These are phyloP conservation scores for Drosophila anceps DNA, from an alignment of 2,888 invertebrate genomes.

Conservation along the genomic window DNA sequence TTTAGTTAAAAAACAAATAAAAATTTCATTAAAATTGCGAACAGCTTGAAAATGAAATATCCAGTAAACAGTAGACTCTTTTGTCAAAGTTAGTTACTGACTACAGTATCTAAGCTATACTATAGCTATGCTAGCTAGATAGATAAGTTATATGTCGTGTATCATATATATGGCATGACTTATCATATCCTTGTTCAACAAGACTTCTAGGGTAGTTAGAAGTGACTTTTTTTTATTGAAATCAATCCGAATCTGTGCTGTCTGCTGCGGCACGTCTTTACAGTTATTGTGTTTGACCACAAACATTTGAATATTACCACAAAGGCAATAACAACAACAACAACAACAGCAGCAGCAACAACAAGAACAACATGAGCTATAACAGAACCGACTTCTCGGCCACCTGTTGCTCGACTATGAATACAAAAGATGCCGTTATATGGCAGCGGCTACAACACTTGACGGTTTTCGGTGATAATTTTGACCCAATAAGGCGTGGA, in stretches of 20 bases:
- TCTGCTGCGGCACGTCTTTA: conserved; percentile 40
- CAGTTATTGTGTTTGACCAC: conserved; percentile 73
- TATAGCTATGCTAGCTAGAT: not conserved
- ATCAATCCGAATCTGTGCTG: conserved; percentile 26
- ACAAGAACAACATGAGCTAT: conserved; percentile 10
- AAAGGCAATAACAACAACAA: conserved; percentile 17
- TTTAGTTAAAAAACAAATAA: too few relatives aligned
- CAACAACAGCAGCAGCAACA: conserved; percentile 19
- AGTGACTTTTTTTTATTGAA: conserved; percentile 34
- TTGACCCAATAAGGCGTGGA: conserved; percentile 9
- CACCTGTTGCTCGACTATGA: conserved; percentile 57
- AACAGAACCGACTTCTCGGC: conserved; percentile 34
- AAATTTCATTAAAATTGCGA: not conserved
- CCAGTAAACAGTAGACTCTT: not conserved
- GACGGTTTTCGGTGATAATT: conserved; percentile 40
- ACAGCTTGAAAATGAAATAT: not conserved
- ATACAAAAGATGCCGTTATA: conserved; percentile 56
- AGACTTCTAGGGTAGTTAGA: conserved; percentile 4
- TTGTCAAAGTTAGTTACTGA: not conserved
- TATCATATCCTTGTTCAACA: not conserved
- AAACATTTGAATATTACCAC: conserved; percentile 62
- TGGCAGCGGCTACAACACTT: conserved; percentile 43
- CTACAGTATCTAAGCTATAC: not conserved
- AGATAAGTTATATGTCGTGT: not conserved
- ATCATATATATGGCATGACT: not conserved